Conservation (phyloP, 2,888 invertebrate species). For the Leptinotarsa peninsularis region DNA sequence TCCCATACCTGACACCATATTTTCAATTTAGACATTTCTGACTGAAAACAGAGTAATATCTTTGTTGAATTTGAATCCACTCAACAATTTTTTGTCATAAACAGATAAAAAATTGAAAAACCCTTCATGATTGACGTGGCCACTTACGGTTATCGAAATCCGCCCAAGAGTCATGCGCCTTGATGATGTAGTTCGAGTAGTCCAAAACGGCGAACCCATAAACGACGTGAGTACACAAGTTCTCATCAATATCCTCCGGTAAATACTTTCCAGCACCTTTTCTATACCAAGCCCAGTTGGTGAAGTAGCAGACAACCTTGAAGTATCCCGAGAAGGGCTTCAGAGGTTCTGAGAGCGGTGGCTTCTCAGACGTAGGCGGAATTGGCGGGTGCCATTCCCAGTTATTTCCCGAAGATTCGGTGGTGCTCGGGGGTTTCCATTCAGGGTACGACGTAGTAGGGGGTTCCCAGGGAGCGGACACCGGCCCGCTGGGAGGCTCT, state of each 20-base stretch:
- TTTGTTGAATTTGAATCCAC: too few relatives aligned
- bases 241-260: constrained; percentile 88
- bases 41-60: neutral
- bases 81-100: too few relatives aligned
- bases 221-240: constrained; percentile 91
- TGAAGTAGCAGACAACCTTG: constrained; percentile 91
- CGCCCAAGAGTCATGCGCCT: constrained; percentile 91
- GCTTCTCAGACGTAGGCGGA: constrained; percentile 61
- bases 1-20: neutral
- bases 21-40: neutral
- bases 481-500: constrained; percentile 23
- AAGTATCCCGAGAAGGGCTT: constrained; percentile 75
- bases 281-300: constrained; percentile 95
- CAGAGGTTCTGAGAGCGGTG: constrained; percentile 65
- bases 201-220: constrained; percentile 95
- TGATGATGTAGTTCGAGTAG: constrained; percentile 80
- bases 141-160: constrained; percentile 86
- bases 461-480: constrained; percentile 30
- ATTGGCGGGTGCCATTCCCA: constrained; percentile 60
- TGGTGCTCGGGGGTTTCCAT: constrained; percentile 31
- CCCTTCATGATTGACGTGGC: neutral
- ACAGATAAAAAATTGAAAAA: neutral
- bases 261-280: constrained; percentile 84
- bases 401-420: constrained; percentile 49
- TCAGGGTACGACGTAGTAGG: constrained; percentile 34